Percentiles rank a stretch among this genome's conserved stretches.
Conservation (phyloP, 35 echinoderm and acorn worm genomes). For the Ophiothrix spiculata region DNA sequence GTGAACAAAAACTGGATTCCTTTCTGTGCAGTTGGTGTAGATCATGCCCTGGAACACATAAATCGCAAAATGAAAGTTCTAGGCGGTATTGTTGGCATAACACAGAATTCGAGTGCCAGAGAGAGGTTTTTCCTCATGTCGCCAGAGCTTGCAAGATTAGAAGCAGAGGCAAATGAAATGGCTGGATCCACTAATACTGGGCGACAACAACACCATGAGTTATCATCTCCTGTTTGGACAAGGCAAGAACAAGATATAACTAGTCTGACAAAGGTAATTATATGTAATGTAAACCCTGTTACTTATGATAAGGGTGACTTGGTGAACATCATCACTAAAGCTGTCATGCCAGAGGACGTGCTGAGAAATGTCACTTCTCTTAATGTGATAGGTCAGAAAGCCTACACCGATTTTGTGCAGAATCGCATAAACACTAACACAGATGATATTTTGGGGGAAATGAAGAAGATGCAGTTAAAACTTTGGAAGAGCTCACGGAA, state of each 20-base stretch:
- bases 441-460: conserved; percentile 4
- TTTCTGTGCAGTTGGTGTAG: conserved; percentile 50
- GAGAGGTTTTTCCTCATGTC: conserved; percentile 30
- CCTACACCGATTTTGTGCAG: not conserved
- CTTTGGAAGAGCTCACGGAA: conserved; percentile 28
- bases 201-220: conserved; percentile 27
- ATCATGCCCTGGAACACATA: conserved; percentile 48
- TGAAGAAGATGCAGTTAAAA: conserved; percentile 20
- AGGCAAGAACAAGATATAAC: conserved; percentile 17
- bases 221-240: not conserved
- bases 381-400: not conserved
- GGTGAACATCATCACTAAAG: conserved; percentile 2
- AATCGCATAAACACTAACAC: conserved; percentile 14
- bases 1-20: conserved; percentile 36
- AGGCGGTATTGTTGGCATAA: conserved; percentile 45
- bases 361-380: not conserved
- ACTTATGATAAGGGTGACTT: not conserved
- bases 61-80: conserved; percentile 47
- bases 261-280: conserved; percentile 2
- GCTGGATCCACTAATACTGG: conserved; percentile 21
- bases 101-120: conserved; percentile 17
- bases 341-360: conserved; percentile 12
- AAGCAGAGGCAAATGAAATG: conserved; percentile 7
- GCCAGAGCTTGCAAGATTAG: conserved; percentile 34
- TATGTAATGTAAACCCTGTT: not conserved